phyloP scores from a whole-genome alignment of 2,113 vertebrate genomes.

The Mugil cephalus region DNA sequence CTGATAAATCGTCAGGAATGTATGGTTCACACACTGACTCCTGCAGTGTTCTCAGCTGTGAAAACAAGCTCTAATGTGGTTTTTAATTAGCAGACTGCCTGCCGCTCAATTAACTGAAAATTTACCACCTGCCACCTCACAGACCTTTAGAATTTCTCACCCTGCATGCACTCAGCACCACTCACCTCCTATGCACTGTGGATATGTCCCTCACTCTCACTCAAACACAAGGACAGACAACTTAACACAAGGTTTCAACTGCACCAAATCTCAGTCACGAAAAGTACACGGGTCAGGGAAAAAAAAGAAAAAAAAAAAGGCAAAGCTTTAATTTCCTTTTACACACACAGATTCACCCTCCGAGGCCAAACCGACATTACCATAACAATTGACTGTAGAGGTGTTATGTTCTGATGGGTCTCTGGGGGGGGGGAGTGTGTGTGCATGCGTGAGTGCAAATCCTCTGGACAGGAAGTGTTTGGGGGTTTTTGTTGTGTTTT shows the following conservation, averaged over 20 bases:
- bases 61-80: constrained; percentile 7
- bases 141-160: not conserved
- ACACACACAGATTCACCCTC: not conserved
- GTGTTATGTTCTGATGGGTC: not conserved
- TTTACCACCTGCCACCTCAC: not conserved
- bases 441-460: constrained; percentile 6
- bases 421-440: not conserved
- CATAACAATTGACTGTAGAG: constrained; percentile 11
- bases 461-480: constrained; percentile 26
- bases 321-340: not conserved
- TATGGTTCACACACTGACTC: not conserved
- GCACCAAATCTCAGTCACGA: too few relatives aligned
- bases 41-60: not conserved
- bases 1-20: not conserved
- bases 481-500: constrained; percentile 20
- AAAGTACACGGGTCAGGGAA: too few relatives aligned
- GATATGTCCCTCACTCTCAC: not conserved
- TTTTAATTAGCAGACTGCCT: constrained; percentile 27
- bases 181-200: not conserved
- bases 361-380: not conserved
- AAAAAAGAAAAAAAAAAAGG: too few relatives aligned
- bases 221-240: too few relatives aligned
- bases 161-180: not conserved
- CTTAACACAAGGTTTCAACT: too few relatives aligned
- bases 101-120: constrained; percentile 16